A percentile compares a stretch with the other conserved stretches of the same genome.
phyloP scores from a whole-genome alignment of 2,797 vertebrate genomes.

The Agapornis canus region DNA sequence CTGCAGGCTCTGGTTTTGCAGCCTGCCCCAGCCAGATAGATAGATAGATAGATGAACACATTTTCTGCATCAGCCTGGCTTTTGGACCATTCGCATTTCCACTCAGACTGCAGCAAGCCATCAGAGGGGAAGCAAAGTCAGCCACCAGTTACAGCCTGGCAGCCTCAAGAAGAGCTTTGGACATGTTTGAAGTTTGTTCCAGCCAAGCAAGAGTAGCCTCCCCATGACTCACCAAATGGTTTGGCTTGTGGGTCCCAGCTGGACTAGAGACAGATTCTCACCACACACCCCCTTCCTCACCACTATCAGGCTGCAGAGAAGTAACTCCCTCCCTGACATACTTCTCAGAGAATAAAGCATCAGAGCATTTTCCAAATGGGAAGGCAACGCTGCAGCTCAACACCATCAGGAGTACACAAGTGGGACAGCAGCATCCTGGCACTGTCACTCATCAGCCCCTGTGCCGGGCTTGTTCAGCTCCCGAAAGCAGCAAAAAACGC shows the following conservation, averaged over 20 bases:
- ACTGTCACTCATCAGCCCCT: not conserved
- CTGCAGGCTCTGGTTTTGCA: constrained; percentile 34
- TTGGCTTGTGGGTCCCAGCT: accelerated
- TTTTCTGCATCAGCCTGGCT: not conserved
- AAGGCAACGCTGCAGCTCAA: not conserved
- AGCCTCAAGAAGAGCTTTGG: not conserved
- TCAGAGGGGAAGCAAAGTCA: not conserved
- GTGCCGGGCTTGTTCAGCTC: not conserved
- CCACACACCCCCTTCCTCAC: accelerated
- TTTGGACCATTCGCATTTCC: not conserved
- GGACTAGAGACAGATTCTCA: not conserved
- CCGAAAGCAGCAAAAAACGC: not conserved
- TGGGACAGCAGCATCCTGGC: not conserved
- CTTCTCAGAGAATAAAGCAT: not conserved
- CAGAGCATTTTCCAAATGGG: not conserved
- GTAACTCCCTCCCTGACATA: not conserved
- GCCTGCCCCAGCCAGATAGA: not conserved
- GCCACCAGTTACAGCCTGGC: constrained; percentile 22
- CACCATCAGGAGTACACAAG: accelerated
- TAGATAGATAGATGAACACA: not conserved
- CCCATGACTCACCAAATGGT: not conserved
- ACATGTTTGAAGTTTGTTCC: not conserved
- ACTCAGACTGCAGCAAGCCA: not conserved
- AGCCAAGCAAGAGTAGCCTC: not conserved
- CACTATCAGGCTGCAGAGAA: not conserved